A percentile compares a stretch with the other conserved stretches of the same genome.
Conservation (phyloP, 2,113 vertebrate species). For the Pseudorectes ferrugineus region DNA sequence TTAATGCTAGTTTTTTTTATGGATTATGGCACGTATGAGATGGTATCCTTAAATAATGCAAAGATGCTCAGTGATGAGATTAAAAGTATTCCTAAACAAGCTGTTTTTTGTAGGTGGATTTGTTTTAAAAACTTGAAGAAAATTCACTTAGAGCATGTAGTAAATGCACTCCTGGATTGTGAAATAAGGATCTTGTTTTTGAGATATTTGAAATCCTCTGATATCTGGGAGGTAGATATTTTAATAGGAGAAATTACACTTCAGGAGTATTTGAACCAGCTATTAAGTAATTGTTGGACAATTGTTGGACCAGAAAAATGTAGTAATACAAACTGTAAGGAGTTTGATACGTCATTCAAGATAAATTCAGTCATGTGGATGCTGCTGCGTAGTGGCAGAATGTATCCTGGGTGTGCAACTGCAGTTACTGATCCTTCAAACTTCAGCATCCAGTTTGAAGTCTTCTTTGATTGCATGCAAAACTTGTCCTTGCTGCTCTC, state of each 20-base stretch:
- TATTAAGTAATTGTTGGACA: neutral
- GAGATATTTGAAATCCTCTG: slow-evolving; percentile 31
- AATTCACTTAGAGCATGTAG: neutral
- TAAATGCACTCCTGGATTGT: slow-evolving; percentile 38
- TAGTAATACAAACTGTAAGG: neutral
- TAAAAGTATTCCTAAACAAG: slow-evolving; percentile 65
- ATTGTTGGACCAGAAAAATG: neutral
- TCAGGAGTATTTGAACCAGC: slow-evolving; percentile 28
- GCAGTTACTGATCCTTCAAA: slow-evolving; percentile 75
- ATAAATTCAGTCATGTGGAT: slow-evolving; percentile 40
- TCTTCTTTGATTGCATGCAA: slow-evolving; percentile 68
- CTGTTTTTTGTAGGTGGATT: slow-evolving; percentile 73
- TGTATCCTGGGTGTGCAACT: slow-evolving; percentile 70
- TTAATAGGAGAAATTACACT: slow-evolving; percentile 52
- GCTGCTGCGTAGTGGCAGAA: slow-evolving; percentile 52
- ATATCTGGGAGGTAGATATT: slow-evolving; percentile 77
- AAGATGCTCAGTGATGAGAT: slow-evolving; percentile 32
- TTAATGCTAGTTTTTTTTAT: slow-evolving; percentile 70
- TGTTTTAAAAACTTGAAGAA: slow-evolving; percentile 32
- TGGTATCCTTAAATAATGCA: slow-evolving; percentile 50
- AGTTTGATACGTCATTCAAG: neutral
- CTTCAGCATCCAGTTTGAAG: slow-evolving; percentile 80
- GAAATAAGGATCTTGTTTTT: slow-evolving; percentile 74
- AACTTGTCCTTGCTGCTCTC: slow-evolving; percentile 71
- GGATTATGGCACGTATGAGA: slow-evolving; percentile 69